Evolutionary conservation across 2,113 vertebrate species (phyloP), one percentile per base, ranked within the genome.

Genomic region (Microcebus jonahi): DNA sequence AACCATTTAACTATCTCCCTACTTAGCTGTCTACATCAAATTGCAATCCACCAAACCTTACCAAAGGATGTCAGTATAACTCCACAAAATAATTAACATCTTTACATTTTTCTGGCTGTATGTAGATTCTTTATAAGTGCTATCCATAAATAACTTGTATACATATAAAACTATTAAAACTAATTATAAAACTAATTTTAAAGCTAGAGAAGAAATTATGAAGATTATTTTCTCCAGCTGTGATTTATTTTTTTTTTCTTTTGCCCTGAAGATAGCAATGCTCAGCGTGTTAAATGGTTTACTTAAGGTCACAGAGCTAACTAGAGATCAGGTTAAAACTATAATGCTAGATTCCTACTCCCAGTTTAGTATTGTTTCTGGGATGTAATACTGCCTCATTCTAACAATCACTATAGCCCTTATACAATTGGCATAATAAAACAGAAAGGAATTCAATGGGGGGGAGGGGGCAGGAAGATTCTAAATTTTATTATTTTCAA

Each of bases 11-110:
- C 20, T 77, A 36, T 76, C 25, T 81, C 3, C 27, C 45, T 83
- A 3, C 48, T 82, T 23, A 57, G 50, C 48, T 34, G 50, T 61
- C 36, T 36, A 29, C 25, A 70, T 86, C 83, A 92, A 96, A 91
- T 63, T 97, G 94, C 92, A 63, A 96, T 82, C 91, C 92, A 96
- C 95, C 2, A 97, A 97, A 98, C 80, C 98, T 98, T 98, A 93
- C 98, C 98, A 99, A 99, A 98, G 97, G 98, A 98, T 99, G 98
- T 99, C 98, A 99, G 98, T 98, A 96, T 98, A 98, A 97, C 98
- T 98, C 98, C 98, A 98, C 89, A 92, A 83, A 96, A 97, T 84
- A 96, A 94, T 31, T 71, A 71, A 45, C 50, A 70, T 34, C 79
- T 95, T 45, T 87, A 48, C 91, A 89, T 97, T 98, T 98, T 97